Evolutionary conservation across 2,797 vertebrate genomes (phyloP).

Genomic region (Coranthus polyacanthus): DNA sequence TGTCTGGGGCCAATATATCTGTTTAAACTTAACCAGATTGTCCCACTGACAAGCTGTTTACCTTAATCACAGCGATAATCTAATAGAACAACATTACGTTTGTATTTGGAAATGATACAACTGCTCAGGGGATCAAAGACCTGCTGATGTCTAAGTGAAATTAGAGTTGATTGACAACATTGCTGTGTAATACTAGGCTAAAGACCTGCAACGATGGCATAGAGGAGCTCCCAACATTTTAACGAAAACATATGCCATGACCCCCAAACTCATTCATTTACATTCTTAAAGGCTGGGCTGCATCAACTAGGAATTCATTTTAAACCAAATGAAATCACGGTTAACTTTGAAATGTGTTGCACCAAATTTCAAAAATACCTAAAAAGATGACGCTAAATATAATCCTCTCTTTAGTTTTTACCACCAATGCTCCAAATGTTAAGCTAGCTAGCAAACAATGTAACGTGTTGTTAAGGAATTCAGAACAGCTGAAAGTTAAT

Average conservation of each 20-base stretch:
- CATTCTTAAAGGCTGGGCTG: too few species aligned
- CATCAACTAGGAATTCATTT: too few species aligned
- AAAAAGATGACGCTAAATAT: too few species aligned
- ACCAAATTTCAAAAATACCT: too few species aligned
- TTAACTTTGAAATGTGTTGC: too few species aligned
- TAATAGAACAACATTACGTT: slow-evolving; percentile 71
- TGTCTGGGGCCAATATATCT: slow-evolving; percentile 59
- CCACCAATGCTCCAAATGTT: too few species aligned
- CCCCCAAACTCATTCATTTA: neutral
- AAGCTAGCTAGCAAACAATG: too few species aligned
- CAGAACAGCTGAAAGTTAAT: too few species aligned
- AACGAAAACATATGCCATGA: neutral
- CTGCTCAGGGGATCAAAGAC: slow-evolving; percentile 49
- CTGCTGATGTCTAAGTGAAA: slow-evolving; percentile 41
- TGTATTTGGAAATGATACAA: slow-evolving; percentile 54
- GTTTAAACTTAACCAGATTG: slow-evolving; percentile 65
- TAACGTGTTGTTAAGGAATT: too few species aligned
- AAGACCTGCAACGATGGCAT: slow-evolving; percentile 5
- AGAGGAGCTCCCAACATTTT: neutral
- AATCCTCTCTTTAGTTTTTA: too few species aligned
- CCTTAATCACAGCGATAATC: slow-evolving; percentile 74
- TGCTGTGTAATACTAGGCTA: slow-evolving; percentile 11
- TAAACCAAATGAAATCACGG: too few species aligned
- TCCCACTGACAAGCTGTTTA: slow-evolving; percentile 70
- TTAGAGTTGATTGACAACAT: slow-evolving; percentile 37